Conservation (phyloP, 2,113 vertebrate species). For the Corythornis madagascariensis region DNA sequence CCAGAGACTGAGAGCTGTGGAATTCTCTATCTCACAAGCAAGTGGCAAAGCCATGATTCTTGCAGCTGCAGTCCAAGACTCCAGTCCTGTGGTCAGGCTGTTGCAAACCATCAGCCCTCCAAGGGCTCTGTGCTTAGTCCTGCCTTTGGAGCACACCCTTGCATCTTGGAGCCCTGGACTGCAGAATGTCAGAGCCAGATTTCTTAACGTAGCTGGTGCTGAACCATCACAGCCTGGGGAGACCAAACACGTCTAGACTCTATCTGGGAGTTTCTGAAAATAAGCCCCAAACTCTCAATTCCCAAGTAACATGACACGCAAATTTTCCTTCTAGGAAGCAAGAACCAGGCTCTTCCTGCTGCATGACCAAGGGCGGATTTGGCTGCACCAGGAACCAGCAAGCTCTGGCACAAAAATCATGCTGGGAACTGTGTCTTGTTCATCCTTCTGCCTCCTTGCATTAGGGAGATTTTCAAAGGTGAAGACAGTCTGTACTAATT, state of each 20-base stretch:
- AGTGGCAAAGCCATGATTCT: neutral
- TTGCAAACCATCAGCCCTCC: neutral
- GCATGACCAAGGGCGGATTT: neutral
- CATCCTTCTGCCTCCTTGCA: fast-evolving
- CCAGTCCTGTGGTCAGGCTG: neutral
- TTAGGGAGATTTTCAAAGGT: neutral
- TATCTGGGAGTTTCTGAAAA: neutral
- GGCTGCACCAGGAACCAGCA: constrained; percentile 16
- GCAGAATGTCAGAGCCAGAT: neutral
- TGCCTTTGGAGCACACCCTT: fast-evolving
- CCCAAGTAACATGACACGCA: neutral
- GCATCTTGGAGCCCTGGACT: fast-evolving
- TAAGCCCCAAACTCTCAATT: neutral
- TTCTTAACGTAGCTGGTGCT: neutral
- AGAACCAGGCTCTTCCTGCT: neutral
- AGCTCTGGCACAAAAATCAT: neutral
- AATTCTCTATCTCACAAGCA: neutral
- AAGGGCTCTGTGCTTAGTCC: fast-evolving
- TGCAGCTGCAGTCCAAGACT: neutral
- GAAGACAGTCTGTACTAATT: neutral
- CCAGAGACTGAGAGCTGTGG: neutral
- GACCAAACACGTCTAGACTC: neutral
- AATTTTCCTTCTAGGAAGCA: neutral
- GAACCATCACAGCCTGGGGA: neutral
- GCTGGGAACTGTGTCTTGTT: constrained; percentile 8